Conservation (phyloP, 2,888 invertebrate species). For the Drosophila mercatorum region DNA sequence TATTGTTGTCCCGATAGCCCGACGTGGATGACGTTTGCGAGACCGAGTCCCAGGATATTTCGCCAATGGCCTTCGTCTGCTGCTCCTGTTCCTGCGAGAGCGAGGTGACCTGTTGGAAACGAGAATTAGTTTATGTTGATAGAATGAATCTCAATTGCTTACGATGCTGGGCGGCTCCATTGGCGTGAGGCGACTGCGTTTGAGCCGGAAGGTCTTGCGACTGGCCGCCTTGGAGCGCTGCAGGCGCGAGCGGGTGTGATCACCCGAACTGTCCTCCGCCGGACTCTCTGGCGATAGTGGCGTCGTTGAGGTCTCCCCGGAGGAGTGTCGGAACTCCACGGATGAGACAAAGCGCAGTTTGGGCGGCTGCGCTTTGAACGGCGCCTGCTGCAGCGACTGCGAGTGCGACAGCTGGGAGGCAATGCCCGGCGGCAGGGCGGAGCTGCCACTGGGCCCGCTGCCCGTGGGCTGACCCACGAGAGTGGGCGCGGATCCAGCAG, state of each 20-base stretch:
- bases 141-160: conserved; percentile 23
- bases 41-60: conserved; percentile 92
- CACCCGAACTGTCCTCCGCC: conserved; percentile 88
- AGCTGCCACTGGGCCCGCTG: conserved; percentile 61
- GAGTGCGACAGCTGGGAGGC: conserved; percentile 85
- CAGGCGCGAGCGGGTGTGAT: conserved; percentile 88
- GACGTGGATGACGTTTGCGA: conserved; percentile 95
- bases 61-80: conserved; percentile 85
- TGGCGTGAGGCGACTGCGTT: conserved; percentile 89
- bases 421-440: conserved; percentile 80
- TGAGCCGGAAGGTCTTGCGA: conserved; percentile 95
- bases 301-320: conserved; percentile 91
- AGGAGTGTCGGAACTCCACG: conserved; percentile 91
- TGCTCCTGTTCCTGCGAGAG: conserved; percentile 63
- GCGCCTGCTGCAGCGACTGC: conserved; percentile 84
- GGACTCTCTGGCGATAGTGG: conserved; percentile 91
- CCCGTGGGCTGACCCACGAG: conserved; percentile 66
- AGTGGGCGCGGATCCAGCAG: conserved; percentile 77
- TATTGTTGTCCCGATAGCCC: conserved; percentile 91
- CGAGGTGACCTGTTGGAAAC: conserved; percentile 63
- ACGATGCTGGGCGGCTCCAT: conserved; percentile 87
- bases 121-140: background rate
- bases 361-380: conserved; percentile 86
- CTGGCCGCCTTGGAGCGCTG: conserved; percentile 97
- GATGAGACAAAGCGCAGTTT: conserved; percentile 93